These are phyloP conservation scores for Thumatha senex DNA, from an alignment of 2,888 invertebrate species.

Conservation along the genomic window DNA sequence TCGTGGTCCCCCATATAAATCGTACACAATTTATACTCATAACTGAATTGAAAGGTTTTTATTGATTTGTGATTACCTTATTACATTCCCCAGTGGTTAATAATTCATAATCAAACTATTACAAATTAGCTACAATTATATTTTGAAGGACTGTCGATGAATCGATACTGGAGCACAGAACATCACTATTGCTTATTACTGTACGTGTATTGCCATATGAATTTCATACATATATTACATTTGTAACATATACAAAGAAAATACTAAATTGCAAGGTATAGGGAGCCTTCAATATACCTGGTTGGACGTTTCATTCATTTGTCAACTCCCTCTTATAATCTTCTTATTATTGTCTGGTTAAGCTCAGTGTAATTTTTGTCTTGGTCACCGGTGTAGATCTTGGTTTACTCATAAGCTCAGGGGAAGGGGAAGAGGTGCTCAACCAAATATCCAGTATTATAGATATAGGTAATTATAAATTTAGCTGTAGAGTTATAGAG, in stretches of 20 bases:
- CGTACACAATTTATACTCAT: constrained; percentile 3
- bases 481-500: too few relatives aligned
- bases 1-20: constrained; percentile 1
- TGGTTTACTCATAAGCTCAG: too few relatives aligned
- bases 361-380: too few relatives aligned
- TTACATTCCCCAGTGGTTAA: background rate
- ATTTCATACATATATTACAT: constrained; percentile 18
- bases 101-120: background rate
- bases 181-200: background rate
- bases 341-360: too few relatives aligned
- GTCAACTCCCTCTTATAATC: too few relatives aligned
- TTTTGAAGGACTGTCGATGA: background rate
- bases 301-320: too few relatives aligned
- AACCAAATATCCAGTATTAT: too few relatives aligned
- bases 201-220: background rate
- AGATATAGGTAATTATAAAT: too few relatives aligned
- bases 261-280: too few relatives aligned
- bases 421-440: too few relatives aligned
- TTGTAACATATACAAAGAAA: constrained; percentile 31
- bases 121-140: background rate
- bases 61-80: background rate
- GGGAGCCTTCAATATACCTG: too few relatives aligned
- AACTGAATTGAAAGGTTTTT: background rate
- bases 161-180: background rate
- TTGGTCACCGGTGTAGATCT: too few relatives aligned